Evolutionary conservation across 2,888 invertebrate species (phyloP).

Genomic region (Stratiomys singularior): DNA sequence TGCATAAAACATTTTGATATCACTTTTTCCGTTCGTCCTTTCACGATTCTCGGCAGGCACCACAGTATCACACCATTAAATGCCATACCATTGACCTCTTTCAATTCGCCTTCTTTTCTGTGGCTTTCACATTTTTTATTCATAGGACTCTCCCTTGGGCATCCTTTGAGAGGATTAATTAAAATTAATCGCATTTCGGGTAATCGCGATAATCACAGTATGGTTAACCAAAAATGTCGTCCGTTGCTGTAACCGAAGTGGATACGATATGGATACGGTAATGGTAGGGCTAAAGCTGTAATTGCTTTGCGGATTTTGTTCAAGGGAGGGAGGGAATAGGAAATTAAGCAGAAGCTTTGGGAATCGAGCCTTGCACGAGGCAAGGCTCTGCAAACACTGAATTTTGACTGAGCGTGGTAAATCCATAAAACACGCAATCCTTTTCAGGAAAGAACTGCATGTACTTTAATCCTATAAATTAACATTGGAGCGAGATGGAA

Average conservation of each 20-base stretch:
- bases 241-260: background rate
- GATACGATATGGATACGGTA: background rate
- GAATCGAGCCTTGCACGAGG: background rate
- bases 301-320: conserved; percentile 31
- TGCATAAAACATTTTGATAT: background rate
- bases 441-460: background rate
- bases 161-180: conserved; percentile 40
- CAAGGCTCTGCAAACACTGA: background rate
- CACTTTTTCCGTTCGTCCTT: background rate
- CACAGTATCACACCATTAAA: background rate
- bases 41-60: background rate
- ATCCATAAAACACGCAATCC: conserved; percentile 19
- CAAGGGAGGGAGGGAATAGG: background rate
- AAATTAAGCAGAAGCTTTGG: background rate
- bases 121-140: background rate
- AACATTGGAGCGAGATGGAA: background rate
- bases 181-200: conserved; percentile 41
- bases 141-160: background rate
- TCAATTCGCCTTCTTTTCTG: conserved; percentile 15
- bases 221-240: conserved; percentile 35
- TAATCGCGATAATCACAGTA: conserved; percentile 40
- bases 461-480: background rate
- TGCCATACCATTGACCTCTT: background rate
- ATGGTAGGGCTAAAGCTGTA: conserved; percentile 17
- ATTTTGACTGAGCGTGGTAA: conserved; percentile 1